Base-by-base conservation (phyloP, 2,797 vertebrate genomes). In the Protosalanx chinensis region DNA sequence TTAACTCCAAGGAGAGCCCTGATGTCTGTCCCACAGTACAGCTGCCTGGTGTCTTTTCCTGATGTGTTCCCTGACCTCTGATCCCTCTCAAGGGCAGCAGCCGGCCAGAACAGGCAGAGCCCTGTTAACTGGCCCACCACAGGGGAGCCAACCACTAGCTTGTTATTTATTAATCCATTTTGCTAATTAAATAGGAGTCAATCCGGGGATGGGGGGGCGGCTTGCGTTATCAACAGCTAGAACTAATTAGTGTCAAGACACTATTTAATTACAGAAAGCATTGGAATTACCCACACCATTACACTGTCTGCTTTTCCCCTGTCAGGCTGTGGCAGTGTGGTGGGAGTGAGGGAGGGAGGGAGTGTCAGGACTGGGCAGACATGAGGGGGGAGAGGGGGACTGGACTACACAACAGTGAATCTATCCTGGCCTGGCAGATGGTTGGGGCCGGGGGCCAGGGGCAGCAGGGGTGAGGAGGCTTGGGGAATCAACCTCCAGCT, bases 231-330 rank as follows among this genome's bases (percentile, higher is more conserved):
- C 82, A 88, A 85, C 82, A 82, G 85, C 84, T 83, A 67, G 68
- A 90, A 87, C 87, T 90, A 91, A 92, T 91, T 89, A 88, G 78
- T 81, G 83, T 88, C 82, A 82, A 85, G 87, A 82, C 29, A 65
- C 80, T 73, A 79, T 88, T 91, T 80, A 90, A 86, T 90, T 89
- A 88, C 72, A 41, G 72, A 81, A 84, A 81, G 72, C 61, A 78
- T 86, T 83, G 69, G 80, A 90, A 91, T 90, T 87, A 90, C 82
- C 80, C 81, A 89, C 81, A 76, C 80, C 82, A 78, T 89, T 86
- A 85, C 76, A 84, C 56, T 71, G 81, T 82, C 83, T 86, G 78
- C 74, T 80, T 69, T 3, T 53, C 77, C 76, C 76, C 67, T 60
- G 76, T 85, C 87, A 79, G 78, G 10, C 37, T 29, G 64, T 81